Evolutionary conservation across 2,888 invertebrate species (phyloP).

Genomic region (Julus scandinavius): DNA sequence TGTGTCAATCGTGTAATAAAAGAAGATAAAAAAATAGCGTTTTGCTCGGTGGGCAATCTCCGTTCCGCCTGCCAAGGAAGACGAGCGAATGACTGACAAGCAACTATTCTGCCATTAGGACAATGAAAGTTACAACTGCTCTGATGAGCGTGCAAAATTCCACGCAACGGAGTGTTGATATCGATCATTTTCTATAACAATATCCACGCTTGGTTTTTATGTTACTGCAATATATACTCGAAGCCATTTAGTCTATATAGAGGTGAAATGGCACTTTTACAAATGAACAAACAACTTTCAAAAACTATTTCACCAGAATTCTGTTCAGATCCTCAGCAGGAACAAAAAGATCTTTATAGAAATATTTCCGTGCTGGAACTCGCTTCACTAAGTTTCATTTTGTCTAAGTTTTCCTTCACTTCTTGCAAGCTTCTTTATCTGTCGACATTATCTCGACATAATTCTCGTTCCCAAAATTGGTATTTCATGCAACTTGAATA

Average conservation of each 20-base stretch:
- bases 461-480: neutral
- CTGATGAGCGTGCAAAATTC: slow-evolving; percentile 42
- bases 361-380: neutral
- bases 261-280: neutral
- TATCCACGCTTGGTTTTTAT: neutral
- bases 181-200: slow-evolving; percentile 20
- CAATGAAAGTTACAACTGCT: neutral
- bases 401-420: neutral
- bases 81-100: slow-evolving; percentile 15
- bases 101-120: slow-evolving; percentile 10
- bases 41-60: slow-evolving; percentile 8
- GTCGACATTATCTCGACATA: neutral
- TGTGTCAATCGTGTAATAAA: slow-evolving; percentile 20
- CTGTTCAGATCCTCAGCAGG: neutral
- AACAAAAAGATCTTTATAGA: neutral
- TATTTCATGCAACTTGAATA: too few species aligned
- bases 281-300: neutral
- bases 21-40: neutral
- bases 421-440: neutral
- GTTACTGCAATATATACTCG: neutral
- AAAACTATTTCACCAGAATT: neutral
- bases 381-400: neutral
- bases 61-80: slow-evolving; percentile 34
- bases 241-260: neutral
- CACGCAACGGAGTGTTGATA: slow-evolving; percentile 12